Percentiles rank a stretch among this genome's conserved stretches.
Conservation (phyloP, 2,113 vertebrate genomes). For the Pangasianodon hypophthalmus region DNA sequence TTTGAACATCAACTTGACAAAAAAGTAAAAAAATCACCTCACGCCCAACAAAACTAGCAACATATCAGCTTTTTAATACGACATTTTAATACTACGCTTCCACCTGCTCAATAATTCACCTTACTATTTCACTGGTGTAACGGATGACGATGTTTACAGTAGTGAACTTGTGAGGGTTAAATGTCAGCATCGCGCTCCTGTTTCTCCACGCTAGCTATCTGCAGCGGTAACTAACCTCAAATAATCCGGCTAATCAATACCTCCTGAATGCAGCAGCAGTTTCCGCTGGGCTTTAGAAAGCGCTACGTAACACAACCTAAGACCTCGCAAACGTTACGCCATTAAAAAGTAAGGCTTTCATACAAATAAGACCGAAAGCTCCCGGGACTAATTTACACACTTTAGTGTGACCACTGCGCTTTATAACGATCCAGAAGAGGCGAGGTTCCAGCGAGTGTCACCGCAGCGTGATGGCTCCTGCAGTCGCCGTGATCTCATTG, state of each 20-base stretch:
- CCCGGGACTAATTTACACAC: neutral
- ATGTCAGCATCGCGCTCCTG: neutral
- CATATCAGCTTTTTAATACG: neutral
- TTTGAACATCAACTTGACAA: neutral
- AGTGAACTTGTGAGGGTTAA: neutral
- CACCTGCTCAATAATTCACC: neutral
- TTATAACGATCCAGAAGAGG: neutral
- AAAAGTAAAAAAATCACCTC: neutral
- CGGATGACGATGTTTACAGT: neutral
- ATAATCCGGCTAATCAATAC: neutral
- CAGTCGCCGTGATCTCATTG: neutral
- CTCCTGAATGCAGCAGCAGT: neutral
- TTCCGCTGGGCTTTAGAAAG: neutral
- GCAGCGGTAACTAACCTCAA: neutral
- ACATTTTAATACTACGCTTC: neutral
- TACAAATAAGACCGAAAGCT: slow-evolving; percentile 4
- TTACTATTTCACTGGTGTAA: neutral
- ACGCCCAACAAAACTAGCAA: neutral
- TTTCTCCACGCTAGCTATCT: neutral
- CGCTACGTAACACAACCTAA: neutral
- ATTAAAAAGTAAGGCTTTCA: neutral
- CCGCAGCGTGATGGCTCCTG: neutral
- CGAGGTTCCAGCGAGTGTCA: neutral
- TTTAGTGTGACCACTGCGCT: neutral
- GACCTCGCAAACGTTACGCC: neutral